Conservation (phyloP, 1,140 invertebrate genomes). For the Anastrepha ludens region DNA sequence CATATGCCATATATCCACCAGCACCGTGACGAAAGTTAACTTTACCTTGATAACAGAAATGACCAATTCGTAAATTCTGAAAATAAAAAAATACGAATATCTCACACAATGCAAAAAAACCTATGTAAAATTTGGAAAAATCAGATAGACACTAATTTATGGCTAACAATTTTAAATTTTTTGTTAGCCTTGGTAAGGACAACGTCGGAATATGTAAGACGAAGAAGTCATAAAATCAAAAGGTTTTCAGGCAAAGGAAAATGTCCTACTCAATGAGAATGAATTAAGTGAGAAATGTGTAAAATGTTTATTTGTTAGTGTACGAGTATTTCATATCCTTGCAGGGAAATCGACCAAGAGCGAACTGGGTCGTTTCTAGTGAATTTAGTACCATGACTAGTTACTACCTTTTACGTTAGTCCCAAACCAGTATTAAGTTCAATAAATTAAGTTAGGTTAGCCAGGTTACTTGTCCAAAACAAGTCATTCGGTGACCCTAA, state of each 20-base stretch:
- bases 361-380: too few species aligned
- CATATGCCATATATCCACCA: not conserved
- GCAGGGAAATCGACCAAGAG: too few species aligned
- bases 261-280: not conserved
- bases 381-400: too few species aligned
- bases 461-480: too few species aligned
- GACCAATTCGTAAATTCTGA: not conserved
- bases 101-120: not conserved
- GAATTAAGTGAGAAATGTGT: not conserved
- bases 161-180: not conserved
- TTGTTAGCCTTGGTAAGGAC: not conserved
- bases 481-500: too few species aligned
- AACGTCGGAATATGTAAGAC: not conserved
- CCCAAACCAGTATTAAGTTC: too few species aligned
- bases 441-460: too few species aligned
- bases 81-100: slow-evolving; percentile 24
- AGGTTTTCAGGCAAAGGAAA: not conserved
- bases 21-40: slow-evolving; percentile 4
- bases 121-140: not conserved
- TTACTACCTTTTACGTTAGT: too few species aligned
- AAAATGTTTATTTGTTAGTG: not conserved
- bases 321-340: too few species aligned
- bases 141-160: not conserved
- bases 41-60: slow-evolving; percentile 20
- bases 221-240: slow-evolving; percentile 28